phyloP scores from a whole-genome alignment of 64 coral and sea anemone species.

The Astreopora myriophthalma region DNA sequence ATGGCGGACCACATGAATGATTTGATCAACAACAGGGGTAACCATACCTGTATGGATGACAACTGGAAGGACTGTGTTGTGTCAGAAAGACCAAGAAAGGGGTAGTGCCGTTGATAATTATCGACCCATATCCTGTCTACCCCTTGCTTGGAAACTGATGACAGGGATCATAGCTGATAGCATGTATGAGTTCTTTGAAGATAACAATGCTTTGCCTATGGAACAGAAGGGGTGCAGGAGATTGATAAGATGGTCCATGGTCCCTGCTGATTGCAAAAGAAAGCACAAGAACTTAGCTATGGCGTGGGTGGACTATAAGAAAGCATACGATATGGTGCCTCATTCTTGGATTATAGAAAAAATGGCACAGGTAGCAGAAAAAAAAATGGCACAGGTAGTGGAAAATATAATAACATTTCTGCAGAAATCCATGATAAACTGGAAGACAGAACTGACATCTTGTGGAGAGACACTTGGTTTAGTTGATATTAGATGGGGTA shows the following conservation, averaged over 20 bases:
- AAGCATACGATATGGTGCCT: slow-evolving; percentile 9
- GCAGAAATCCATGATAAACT: slow-evolving; percentile 27
- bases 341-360: slow-evolving; percentile 25
- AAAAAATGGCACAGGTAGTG: slow-evolving; percentile 28
- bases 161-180: slow-evolving; percentile 26
- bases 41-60: slow-evolving; percentile 61
- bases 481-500: slow-evolving; percentile 50
- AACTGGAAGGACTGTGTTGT: slow-evolving; percentile 61
- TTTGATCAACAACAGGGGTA: slow-evolving; percentile 22
- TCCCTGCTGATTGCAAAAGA: slow-evolving; percentile 11
- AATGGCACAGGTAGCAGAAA: too few relatives aligned
- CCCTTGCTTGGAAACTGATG: slow-evolving; percentile 41
- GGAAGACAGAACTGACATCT: slow-evolving; percentile 19
- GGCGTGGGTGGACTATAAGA: slow-evolving; percentile 25
- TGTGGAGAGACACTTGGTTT: slow-evolving; percentile 37
- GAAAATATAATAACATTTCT: slow-evolving; percentile 44
- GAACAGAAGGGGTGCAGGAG: slow-evolving; percentile 40
- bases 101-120: slow-evolving; percentile 20
- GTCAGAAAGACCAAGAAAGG: slow-evolving; percentile 52
- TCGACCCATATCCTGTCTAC: slow-evolving; percentile 27
- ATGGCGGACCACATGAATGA: slow-evolving; percentile 44
- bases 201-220: slow-evolving; percentile 5
- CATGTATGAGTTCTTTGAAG: not conserved
- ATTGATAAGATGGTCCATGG: slow-evolving; percentile 15
- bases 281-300: not conserved